Base-by-base conservation (phyloP, 2,113 vertebrate genomes). In the Forbesichthys papilliferus region DNA sequence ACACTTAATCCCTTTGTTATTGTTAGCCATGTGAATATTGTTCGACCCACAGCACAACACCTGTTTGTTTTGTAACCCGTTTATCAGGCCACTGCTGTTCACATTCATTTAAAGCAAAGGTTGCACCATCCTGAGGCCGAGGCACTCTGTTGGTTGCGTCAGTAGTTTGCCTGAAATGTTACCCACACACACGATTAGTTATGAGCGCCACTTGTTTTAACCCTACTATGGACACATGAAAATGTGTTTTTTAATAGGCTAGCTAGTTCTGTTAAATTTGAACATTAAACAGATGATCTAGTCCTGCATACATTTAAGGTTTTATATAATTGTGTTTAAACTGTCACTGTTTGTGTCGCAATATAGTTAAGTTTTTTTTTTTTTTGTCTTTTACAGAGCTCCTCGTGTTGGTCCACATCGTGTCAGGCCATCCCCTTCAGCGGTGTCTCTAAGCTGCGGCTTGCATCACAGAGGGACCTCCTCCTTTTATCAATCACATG, bases 311-410 rank as follows among this genome's bases (percentile, higher is more conserved):
- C 5, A 42, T 5, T 42, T 42, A 42, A 27, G 27, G 27, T 27
- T n/a, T 14, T 1, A 12, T 42, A 36, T 12, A 46, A 2, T 66
- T 47, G 71, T 36, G 33, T 68, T 80, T 75, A 82, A 69, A 16
- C 61, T 61, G 18, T 64, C 69, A 56, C 83, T 86, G 27, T 27
- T 68, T 79, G 57, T n/a, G 48, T 60, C 1, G 3, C 27, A 64
- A 3, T 33, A 62, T 34, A 34, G 46, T 57, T 49, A 84, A 36
- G 48, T 18, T 36, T 56, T 27, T 74, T 18, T 74, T 18, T 74
- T 54, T 14, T 77, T 71, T 84, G 46, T 87, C 46, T 86, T 90
- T 74, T 27, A 27, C 86, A 89, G 86, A 83, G 63, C 12, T 6
- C 1, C 1, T 55, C 48, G 56, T 27, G 60, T 55, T 55, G 70